phyloP scores from a whole-genome alignment of 2,113 vertebrate genomes.

The Mola mola region DNA sequence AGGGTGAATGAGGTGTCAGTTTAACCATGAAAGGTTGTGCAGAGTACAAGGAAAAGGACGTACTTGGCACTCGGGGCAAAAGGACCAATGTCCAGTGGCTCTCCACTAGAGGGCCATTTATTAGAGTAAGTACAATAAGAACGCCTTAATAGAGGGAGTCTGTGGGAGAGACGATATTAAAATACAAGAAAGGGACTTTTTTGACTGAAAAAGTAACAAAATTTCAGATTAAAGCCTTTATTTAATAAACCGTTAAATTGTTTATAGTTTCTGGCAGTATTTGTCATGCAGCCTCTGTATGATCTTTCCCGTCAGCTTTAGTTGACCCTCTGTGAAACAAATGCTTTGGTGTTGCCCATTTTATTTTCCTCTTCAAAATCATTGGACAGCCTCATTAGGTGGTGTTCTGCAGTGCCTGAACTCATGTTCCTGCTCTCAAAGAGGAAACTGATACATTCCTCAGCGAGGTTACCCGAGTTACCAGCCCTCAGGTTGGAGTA shows the following conservation, averaged over 20 bases:
- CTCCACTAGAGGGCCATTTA: conserved; percentile 24
- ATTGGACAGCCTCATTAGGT: background rate
- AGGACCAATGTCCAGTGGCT: conserved; percentile 22
- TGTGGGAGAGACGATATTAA: background rate
- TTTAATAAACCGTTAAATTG: too few relatives aligned
- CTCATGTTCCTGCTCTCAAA: background rate
- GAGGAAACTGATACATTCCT: too few relatives aligned
- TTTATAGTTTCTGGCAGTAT: too few relatives aligned
- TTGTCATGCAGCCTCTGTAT: too few relatives aligned
- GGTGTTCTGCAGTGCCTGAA: background rate
- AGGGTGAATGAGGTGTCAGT: conserved; percentile 16
- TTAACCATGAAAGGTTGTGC: conserved; percentile 2
- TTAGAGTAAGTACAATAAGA: conserved; percentile 23
- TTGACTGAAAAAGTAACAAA: conserved; percentile 5
- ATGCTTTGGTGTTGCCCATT: background rate
- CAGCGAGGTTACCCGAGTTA: too few relatives aligned
- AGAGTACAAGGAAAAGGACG: conserved; percentile 17
- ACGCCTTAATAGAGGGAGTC: background rate
- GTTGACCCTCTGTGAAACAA: background rate
- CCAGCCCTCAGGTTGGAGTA: conserved; percentile 1
- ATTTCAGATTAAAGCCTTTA: too few relatives aligned
- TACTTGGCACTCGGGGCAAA: conserved; percentile 25
- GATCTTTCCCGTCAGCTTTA: too few relatives aligned
- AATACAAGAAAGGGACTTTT: conserved; percentile 1
- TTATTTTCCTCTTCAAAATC: conserved; percentile 10